Conservation (phyloP, 2,113 vertebrate species). For the Spea multiplicata region DNA sequence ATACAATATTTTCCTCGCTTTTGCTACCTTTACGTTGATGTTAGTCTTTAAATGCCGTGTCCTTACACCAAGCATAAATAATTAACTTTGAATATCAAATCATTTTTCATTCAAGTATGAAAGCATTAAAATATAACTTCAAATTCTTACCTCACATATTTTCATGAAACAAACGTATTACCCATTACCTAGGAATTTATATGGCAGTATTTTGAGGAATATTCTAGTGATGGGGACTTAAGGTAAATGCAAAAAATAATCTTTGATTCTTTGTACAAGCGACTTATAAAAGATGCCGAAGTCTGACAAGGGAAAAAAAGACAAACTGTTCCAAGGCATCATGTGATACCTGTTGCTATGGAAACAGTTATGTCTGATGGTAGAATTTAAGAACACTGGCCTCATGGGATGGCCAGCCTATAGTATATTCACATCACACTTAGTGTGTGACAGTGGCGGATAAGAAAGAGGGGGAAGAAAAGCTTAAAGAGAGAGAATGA, state of each 20-base stretch:
- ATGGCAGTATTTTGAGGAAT: constrained; percentile 3
- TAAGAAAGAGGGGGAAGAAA: not conserved
- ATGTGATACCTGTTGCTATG: constrained; percentile 30
- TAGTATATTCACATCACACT: constrained; percentile 37
- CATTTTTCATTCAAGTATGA: not conserved
- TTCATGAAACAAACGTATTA: not conserved
- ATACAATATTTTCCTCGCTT: too few species aligned
- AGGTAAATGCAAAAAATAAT: constrained; percentile 21
- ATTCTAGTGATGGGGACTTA: not conserved
- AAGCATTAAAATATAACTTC: not conserved
- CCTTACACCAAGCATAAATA: not conserved
- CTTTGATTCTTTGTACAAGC: constrained; percentile 17
- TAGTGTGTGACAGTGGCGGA: constrained; percentile 11
- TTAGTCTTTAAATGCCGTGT: too few species aligned
- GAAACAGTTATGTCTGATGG: constrained; percentile 34
- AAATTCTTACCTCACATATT: not conserved
- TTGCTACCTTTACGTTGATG: too few species aligned
- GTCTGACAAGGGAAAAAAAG: not conserved
- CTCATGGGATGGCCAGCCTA: constrained; percentile 35
- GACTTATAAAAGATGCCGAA: constrained; percentile 10
- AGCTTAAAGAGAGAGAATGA: not conserved
- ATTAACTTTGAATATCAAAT: not conserved
- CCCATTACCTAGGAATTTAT: not conserved
- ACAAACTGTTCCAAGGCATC: constrained; percentile 24
- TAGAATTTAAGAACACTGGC: constrained; percentile 17